phyloP scores from a whole-genome alignment of 2,113 vertebrate species.

The Oreochromis niloticus region DNA sequence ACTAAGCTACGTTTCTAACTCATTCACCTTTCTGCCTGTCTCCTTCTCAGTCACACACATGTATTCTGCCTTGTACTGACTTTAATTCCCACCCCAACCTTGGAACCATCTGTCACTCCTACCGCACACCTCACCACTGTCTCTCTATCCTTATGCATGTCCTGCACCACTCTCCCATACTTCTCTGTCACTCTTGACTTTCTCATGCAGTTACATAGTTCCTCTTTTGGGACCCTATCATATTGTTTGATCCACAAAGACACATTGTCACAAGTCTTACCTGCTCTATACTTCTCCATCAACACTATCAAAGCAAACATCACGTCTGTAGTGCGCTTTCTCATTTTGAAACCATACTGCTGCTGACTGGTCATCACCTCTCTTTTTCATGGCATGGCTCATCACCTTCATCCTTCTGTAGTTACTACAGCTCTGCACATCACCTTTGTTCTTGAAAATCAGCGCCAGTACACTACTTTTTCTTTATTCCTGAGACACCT shows the following conservation, averaged over 20 bases:
- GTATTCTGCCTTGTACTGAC: not conserved
- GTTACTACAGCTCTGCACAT: not conserved
- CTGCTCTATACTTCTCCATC: not conserved
- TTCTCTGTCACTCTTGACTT: not conserved
- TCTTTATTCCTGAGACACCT: not conserved
- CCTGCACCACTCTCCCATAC: fast-evolving
- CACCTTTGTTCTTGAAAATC: not conserved
- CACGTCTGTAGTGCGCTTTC: not conserved
- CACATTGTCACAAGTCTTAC: not conserved
- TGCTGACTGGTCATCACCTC: not conserved
- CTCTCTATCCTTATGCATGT: not conserved
- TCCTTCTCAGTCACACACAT: not conserved
- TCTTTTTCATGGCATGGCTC: not conserved
- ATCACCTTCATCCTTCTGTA: not conserved
- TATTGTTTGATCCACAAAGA: not conserved
- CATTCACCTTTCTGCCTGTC: fast-evolving
- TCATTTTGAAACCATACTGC: not conserved
- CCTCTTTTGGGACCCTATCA: fast-evolving
- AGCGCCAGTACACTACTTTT: not conserved
- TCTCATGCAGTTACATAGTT: fast-evolving
- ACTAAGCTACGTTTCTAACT: not conserved
- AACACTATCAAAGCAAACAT: not conserved
- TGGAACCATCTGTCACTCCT: not conserved
- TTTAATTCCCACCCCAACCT: not conserved
- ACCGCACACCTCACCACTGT: not conserved